These are phyloP conservation scores for Trachythela sp. DNA, from an alignment of 64 coral and sea anemone genomes.

Conservation along the genomic window DNA sequence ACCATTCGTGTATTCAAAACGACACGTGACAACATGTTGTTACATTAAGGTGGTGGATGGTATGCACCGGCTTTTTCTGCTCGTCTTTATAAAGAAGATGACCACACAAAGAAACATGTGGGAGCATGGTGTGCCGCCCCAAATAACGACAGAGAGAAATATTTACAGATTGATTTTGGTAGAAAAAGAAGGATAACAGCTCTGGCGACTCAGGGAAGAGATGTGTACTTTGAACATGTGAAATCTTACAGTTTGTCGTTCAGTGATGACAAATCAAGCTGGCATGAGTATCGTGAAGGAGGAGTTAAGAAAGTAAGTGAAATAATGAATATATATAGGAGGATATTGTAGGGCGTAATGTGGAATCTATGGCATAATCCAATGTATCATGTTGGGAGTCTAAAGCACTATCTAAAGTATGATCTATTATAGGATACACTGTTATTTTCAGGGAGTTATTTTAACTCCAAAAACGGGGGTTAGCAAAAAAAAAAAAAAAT, in stretches of 20 bases:
- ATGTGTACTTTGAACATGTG: neutral
- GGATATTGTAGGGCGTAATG: too few relatives aligned
- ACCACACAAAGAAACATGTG: neutral
- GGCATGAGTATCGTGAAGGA: neutral
- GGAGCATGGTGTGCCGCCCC: neutral
- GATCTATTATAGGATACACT: neutral
- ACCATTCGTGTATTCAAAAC: too few relatives aligned
- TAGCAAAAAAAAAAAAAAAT: too few relatives aligned
- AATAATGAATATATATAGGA: too few relatives aligned
- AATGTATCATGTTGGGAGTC: neutral
- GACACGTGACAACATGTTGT: neutral
- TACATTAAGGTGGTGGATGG: neutral
- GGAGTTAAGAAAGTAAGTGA: neutral
- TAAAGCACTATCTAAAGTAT: neutral
- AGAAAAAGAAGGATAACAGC: neutral
- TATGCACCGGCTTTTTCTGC: neutral
- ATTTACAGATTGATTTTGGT: conserved; percentile 1
- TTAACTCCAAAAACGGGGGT: too few relatives aligned
- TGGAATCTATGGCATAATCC: too few relatives aligned
- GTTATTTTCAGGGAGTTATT: too few relatives aligned
- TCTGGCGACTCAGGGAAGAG: neutral
- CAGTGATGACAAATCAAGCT: neutral
- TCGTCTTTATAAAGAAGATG: neutral
- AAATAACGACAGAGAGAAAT: neutral
- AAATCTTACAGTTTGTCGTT: neutral